phyloP scores from a whole-genome alignment of 92 coral and sea anemone species.

The Palythoa heliodiscus region DNA sequence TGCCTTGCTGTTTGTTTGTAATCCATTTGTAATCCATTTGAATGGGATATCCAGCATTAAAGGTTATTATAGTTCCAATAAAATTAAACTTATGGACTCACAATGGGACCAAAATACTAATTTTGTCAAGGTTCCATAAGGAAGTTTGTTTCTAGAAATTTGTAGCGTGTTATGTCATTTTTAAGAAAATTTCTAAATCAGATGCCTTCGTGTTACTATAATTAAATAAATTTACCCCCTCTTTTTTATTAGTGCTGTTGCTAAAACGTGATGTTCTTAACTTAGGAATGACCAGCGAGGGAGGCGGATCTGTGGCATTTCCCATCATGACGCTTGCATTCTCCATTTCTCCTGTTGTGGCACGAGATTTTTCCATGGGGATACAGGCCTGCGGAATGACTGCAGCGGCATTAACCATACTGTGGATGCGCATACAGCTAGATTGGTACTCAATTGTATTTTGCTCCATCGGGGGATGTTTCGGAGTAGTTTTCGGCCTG shows the following conservation, averaged over 20 bases:
- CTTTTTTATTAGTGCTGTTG: too few relatives aligned
- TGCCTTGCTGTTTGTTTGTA: too few relatives aligned
- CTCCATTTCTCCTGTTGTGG: conserved; percentile 32
- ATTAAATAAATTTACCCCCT: not conserved
- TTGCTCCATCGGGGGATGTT: conserved; percentile 74
- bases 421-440: conserved; percentile 71
- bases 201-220: not conserved
- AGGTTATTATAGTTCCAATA: too few relatives aligned
- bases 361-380: conserved; percentile 48
- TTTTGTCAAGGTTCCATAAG: too few relatives aligned
- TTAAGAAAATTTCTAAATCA: too few relatives aligned
- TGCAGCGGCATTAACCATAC: conserved; percentile 22
- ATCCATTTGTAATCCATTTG: too few relatives aligned
- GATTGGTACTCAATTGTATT: conserved; percentile 78
- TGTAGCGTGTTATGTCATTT: too few relatives aligned
- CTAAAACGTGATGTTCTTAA: not conserved
- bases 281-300: conserved; percentile 51
- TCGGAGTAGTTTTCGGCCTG: conserved; percentile 77
- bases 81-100: too few relatives aligned
- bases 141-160: too few relatives aligned
- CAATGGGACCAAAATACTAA: too few relatives aligned
- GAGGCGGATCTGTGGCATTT: conserved; percentile 46
- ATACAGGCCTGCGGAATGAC: conserved; percentile 34
- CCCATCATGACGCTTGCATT: conserved; percentile 54
- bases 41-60: too few relatives aligned